Base-by-base conservation (phyloP, 1,140 invertebrate genomes). In the Bradynema listronoti region DNA sequence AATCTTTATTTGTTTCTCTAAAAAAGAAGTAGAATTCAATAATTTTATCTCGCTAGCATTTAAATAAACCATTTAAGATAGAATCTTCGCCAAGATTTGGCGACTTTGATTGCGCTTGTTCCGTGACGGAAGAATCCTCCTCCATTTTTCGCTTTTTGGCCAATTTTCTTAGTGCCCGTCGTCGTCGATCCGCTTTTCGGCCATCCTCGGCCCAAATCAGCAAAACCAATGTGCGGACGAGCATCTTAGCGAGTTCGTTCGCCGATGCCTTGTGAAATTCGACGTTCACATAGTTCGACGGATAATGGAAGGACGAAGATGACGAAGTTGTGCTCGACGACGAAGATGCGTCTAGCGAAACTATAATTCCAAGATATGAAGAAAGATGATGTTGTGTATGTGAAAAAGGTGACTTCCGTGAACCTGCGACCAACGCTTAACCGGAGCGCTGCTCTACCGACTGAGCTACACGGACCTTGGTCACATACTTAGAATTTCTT, bases 181-280 rank as follows among this genome's bases (percentile, higher is more conserved):
- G 5, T n/a, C n/a, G 22, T 32, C 32, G n/a, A 25, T 39, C 11
- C 47, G 36, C 34, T 36, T 46, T 22, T 9, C 58, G 60, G 2
- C 64, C 36, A 7, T 66, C 64, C 5, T 66, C 64, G 4, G 64
- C 64, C 64, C 64, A 66, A 2, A 59, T 45, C 11, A 68, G 30
- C 4, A 65, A 11, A 16, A 61, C 25, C 24, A 66, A 19, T 11
- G 46, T 58, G 9, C 66, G 67, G 7, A 66, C 65, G 16, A 66
- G 66, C 64, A 66, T 66, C 24, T 51, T 52, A 7, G 64, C 64
- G 16, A 66, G 30, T 27, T 69, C 66, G 11, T 50, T 65, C n/a
- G 61, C 61, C 33, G 52, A 55, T 5, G 50, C 52, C 33, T 55
- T 43, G 52, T 55, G 24, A 2, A 55, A 47, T 11, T 30, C n/a